Base-by-base conservation (phyloP, 2,113 vertebrate genomes). In the Condylura cristata region DNA sequence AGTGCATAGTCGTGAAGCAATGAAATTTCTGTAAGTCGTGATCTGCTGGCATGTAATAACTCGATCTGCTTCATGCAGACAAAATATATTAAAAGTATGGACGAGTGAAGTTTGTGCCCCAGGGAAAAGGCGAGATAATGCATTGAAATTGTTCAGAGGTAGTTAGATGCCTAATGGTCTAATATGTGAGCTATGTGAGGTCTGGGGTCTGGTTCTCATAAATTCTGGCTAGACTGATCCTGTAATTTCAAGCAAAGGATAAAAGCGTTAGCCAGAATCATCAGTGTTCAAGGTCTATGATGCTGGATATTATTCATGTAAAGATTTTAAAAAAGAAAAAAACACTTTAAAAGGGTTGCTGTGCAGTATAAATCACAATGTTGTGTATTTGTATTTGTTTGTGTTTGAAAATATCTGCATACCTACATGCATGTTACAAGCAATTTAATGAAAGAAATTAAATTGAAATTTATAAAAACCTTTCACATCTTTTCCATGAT, bases 141-240 rank as follows among this genome's bases (percentile, higher is more conserved):
- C 98, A 98, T 98, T 98, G 98, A 98, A 99, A 98, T 99, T 98
- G 98, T 99, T 98, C 98, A 98, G 98, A 98, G 98, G 98, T 99
- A 98, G 98, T 99, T 98, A 98, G 98, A 99, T 98, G 98, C 98
- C 98, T 99, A 99, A 99, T 99, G 99, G 98, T 98, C 98, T 99
- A 98, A 98, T 98, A 98, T 99, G 98, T 98, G 98, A 99, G 98
- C 98, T 98, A 98, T 98, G 98, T 98, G 98, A 98, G 98, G 98
- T 99, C 98, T 98, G 96, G 97, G 98, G 98, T 99, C 98, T 98
- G 97, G 98, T 99, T 98, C 98, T 98, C 98, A 99, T 98, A 99
- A 99, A 98, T 99, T 98, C 98, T 98, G 98, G 98, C 98, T 98
- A 99, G 98, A 98, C 98, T 98, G 98, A 99, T 99, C 98, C 98